phyloP scores from a whole-genome alignment of 2,888 invertebrate species.

The Apotomis capreana region DNA sequence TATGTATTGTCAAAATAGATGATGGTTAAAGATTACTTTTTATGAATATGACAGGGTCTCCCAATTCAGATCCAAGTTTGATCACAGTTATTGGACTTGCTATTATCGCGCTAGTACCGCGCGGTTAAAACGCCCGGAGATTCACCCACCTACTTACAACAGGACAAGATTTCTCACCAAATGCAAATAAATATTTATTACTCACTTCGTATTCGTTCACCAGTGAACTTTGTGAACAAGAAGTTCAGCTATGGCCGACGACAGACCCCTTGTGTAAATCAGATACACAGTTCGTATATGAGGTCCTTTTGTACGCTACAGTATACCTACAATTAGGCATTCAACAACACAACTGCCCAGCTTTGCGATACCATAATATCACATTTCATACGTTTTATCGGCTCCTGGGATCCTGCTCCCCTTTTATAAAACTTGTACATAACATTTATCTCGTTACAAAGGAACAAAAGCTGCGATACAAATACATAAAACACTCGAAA shows the following conservation, averaged over 20 bases:
- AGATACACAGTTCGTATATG: background rate
- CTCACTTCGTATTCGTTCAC: background rate
- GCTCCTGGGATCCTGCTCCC: slow-evolving; percentile 73
- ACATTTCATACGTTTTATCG: slow-evolving; percentile 73
- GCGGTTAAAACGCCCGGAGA: too few species aligned
- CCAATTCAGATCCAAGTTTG: too few species aligned
- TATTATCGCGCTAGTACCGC: too few species aligned
- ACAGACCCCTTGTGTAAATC: background rate
- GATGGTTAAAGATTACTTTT: too few species aligned
- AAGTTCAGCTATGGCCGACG: background rate
- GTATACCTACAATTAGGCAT: slow-evolving; percentile 53
- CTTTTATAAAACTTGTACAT: slow-evolving; percentile 66
- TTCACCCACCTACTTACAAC: too few species aligned
- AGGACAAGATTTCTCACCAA: background rate
- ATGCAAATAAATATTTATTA: background rate
- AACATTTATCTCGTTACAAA: slow-evolving; percentile 74
- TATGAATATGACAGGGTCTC: too few species aligned
- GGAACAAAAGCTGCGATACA: slow-evolving; percentile 77
- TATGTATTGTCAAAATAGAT: too few species aligned
- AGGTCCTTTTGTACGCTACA: slow-evolving; percentile 50
- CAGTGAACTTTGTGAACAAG: background rate
- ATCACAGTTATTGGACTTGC: too few species aligned
- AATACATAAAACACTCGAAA: slow-evolving; percentile 82
- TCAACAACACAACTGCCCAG: slow-evolving; percentile 67
- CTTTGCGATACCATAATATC: slow-evolving; percentile 77